phyloP scores from a whole-genome alignment of 2,113 vertebrate genomes.

The Prochilodus magdalenae region DNA sequence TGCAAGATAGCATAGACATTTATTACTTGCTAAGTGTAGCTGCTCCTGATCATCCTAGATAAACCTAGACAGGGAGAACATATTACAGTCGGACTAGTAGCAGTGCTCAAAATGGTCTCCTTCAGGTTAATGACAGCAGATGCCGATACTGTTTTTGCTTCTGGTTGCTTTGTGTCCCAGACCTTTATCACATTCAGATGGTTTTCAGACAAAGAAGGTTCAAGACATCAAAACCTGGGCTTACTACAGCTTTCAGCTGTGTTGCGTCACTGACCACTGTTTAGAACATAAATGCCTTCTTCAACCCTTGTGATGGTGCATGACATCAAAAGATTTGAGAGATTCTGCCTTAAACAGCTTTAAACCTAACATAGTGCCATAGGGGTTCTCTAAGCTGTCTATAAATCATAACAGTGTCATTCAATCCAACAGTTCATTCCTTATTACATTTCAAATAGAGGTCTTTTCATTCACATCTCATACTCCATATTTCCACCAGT shows the following conservation, averaged over 20 bases:
- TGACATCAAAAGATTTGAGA: slow-evolving; percentile 7
- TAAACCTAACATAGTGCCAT: neutral
- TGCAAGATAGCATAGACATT: neutral
- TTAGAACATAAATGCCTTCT: neutral
- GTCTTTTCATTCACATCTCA: neutral
- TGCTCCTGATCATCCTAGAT: neutral
- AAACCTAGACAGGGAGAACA: neutral
- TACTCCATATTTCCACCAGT: neutral
- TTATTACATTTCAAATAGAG: neutral
- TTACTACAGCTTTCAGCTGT: neutral
- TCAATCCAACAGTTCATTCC: neutral
- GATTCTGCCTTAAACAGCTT: neutral
- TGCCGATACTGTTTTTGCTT: neutral
- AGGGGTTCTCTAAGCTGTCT: neutral
- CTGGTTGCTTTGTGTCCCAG: neutral
- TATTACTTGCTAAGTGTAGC: neutral
- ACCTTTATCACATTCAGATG: neutral
- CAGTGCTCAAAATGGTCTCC: neutral
- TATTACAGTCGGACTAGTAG: neutral
- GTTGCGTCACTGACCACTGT: slow-evolving; percentile 22
- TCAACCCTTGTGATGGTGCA: neutral
- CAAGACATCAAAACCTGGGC: neutral
- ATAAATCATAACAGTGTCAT: neutral
- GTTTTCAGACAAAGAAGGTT: neutral
- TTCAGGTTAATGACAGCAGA: neutral